Evolutionary conservation across 2,888 invertebrate species (phyloP).

Genomic region (Nysson spinosus): DNA sequence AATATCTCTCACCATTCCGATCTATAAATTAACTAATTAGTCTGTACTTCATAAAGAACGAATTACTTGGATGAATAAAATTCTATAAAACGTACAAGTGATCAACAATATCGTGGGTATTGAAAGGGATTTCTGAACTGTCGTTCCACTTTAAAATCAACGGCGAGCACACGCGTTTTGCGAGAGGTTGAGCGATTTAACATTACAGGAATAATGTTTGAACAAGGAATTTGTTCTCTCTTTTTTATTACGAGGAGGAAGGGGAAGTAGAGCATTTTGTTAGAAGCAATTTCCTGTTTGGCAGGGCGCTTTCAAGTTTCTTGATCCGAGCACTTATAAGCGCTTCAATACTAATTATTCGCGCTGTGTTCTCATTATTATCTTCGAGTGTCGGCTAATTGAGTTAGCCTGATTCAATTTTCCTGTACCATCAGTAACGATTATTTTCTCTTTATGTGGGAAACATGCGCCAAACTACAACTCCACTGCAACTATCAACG

Average conservation of each 20-base stretch:
- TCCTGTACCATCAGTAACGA: not conserved
- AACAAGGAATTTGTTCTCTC: not conserved
- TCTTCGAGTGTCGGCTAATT: constrained; percentile 44
- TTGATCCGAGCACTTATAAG: constrained; percentile 31
- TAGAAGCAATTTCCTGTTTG: constrained; percentile 4
- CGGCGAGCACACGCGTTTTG: too few relatives aligned
- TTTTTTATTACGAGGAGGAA: not conserved
- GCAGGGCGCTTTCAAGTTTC: constrained; percentile 30
- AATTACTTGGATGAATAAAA: too few relatives aligned
- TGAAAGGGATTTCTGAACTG: too few relatives aligned
- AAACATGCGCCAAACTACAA: too few relatives aligned
- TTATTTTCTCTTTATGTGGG: too few relatives aligned
- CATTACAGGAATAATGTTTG: not conserved
- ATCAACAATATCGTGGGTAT: too few relatives aligned
- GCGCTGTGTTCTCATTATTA: constrained; percentile 46
- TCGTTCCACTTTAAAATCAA: not conserved
- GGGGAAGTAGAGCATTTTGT: not conserved
- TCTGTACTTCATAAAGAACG: too few relatives aligned
- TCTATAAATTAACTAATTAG: too few relatives aligned
- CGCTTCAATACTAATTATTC: constrained; percentile 49
- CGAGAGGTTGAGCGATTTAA: too few relatives aligned
- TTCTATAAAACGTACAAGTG: too few relatives aligned
- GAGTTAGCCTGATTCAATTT: constrained; percentile 42
- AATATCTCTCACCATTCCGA: not conserved
- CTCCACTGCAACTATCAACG: too few relatives aligned